Evolutionary conservation across 2,797 vertebrate species (phyloP).

Genomic region (Ispidina picta): DNA sequence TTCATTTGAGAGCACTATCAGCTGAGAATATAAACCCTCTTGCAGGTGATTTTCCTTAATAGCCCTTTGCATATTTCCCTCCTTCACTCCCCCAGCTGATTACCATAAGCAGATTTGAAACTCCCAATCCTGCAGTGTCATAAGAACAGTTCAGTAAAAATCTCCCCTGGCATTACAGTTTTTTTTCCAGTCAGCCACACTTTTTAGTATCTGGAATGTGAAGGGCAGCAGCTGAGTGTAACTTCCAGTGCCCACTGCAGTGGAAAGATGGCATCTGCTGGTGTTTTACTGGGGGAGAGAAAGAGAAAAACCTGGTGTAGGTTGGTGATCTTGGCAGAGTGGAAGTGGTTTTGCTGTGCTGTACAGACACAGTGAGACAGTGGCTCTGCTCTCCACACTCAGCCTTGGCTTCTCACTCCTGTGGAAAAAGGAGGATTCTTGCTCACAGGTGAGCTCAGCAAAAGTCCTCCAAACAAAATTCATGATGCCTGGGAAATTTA

Average conservation of each 20-base stretch:
- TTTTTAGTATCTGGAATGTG: background rate
- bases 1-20: background rate
- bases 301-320: background rate
- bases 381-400: background rate
- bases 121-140: background rate
- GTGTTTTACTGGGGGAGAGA: background rate
- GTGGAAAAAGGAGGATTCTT: background rate
- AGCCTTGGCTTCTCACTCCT: background rate
- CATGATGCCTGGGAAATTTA: background rate
- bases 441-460: background rate
- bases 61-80: background rate
- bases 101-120: background rate
- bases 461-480: background rate
- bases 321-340: background rate
- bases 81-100: background rate
- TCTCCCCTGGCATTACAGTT: background rate
- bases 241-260: background rate
- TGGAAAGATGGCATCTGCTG: background rate
- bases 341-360: background rate
- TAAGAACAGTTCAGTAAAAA: background rate
- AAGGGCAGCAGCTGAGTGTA: background rate
- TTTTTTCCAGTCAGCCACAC: background rate
- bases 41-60: background rate
- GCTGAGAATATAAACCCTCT: background rate
- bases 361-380: background rate